Conservation (phyloP, 2,888 invertebrate species). For the Xestia sexstrigata region DNA sequence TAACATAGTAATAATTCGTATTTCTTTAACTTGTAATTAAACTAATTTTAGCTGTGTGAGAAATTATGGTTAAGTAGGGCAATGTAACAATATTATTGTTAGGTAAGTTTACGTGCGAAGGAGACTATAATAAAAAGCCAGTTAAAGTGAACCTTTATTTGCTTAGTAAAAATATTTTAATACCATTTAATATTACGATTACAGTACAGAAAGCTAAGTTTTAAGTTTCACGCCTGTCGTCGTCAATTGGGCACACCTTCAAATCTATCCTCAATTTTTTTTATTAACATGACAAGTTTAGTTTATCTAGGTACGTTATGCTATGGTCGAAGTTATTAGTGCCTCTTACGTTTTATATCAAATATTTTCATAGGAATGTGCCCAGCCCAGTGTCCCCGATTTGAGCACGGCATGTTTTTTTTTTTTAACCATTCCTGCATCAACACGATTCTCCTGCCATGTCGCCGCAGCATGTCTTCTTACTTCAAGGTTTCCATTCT, state of each 20-base stretch:
- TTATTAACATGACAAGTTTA: too few relatives aligned
- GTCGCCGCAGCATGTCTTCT: too few relatives aligned
- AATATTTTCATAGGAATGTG: too few relatives aligned
- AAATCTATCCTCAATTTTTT: too few relatives aligned
- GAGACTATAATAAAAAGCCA: conserved; percentile 4
- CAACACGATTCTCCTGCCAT: too few relatives aligned
- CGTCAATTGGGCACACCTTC: too few relatives aligned
- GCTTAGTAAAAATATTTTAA: conserved; percentile 4
- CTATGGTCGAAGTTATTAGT: too few relatives aligned
- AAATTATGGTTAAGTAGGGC: conserved; percentile 24
- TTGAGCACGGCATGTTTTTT: too few relatives aligned
- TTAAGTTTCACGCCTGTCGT: background rate
- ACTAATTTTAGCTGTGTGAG: conserved; percentile 18
- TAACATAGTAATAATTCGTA: background rate
- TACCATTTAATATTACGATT: background rate
- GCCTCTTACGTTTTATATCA: too few relatives aligned
- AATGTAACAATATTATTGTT: conserved; percentile 26
- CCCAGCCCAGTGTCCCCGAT: too few relatives aligned
- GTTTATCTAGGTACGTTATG: too few relatives aligned
- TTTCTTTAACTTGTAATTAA: conserved; percentile 22
- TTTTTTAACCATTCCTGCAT: too few relatives aligned
- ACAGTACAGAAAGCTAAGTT: background rate
- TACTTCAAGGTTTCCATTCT: background rate
- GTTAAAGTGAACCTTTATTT: background rate
- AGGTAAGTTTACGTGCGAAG: conserved; percentile 23